Evolutionary conservation across 2,888 invertebrate genomes (phyloP).

Genomic region (Gerosis bhagava): DNA sequence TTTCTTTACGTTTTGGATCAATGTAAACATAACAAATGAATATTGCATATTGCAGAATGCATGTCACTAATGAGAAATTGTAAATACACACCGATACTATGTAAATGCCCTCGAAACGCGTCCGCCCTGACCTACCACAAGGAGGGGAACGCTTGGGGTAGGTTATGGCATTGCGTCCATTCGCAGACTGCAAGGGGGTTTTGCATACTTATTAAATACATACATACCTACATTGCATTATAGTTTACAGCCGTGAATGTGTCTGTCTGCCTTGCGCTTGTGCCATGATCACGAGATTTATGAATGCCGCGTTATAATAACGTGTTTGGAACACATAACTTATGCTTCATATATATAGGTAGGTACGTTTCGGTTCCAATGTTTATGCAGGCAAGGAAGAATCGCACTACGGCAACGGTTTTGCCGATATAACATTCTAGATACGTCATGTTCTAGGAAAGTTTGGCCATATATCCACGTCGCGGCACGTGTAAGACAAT

Average conservation of each 20-base stretch:
- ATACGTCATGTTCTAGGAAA: conserved; percentile 4
- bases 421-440: conserved; percentile 6
- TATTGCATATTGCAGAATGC: too few relatives aligned
- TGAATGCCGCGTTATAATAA: conserved; percentile 67
- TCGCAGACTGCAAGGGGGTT: conserved; percentile 70
- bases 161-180: conserved; percentile 75
- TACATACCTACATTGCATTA: conserved; percentile 49
- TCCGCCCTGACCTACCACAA: conserved; percentile 68
- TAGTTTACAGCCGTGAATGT: conserved; percentile 59
- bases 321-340: too few relatives aligned
- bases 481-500: background rate
- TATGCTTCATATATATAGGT: conserved; percentile 39
- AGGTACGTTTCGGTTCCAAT: conserved; percentile 8
- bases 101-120: conserved; percentile 70
- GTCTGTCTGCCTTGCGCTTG: conserved; percentile 69
- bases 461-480: conserved; percentile 12
- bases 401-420: background rate
- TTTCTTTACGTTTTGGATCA: background rate
- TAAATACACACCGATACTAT: conserved; percentile 56
- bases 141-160: conserved; percentile 74
- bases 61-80: conserved; percentile 31
- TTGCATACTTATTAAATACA: conserved; percentile 60
- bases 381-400: background rate
- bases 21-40: background rate
- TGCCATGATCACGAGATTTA: conserved; percentile 63